Evolutionary conservation across 2,113 vertebrate genomes (phyloP).

Genomic region (Apus apus): DNA sequence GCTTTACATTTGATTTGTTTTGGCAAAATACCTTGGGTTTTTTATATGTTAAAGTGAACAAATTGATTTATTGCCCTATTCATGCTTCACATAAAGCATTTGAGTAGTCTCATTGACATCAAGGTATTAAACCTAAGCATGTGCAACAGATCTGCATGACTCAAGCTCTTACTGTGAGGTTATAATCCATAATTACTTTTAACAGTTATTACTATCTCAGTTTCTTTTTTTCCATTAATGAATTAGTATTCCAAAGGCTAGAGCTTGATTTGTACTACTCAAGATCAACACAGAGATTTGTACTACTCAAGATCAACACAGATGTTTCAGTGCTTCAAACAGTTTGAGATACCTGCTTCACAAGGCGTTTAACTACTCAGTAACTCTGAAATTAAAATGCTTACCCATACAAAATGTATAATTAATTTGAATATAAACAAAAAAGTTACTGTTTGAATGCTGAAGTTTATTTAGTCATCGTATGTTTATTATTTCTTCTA

Average conservation of each 20-base stretch:
- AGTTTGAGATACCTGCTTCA: background rate
- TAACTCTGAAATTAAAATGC: slow-evolving; percentile 10
- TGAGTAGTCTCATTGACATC: slow-evolving; percentile 1
- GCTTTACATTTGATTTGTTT: background rate
- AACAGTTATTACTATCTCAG: background rate
- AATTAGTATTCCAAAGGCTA: background rate
- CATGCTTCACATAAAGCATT: background rate
- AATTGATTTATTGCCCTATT: slow-evolving; percentile 4
- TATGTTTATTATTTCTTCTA: background rate
- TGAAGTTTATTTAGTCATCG: background rate
- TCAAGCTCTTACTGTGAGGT: background rate
- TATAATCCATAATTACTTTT: slow-evolving; percentile 24
- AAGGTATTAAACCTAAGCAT: background rate
- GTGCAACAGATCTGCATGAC: background rate
- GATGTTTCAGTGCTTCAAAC: background rate
- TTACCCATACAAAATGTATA: background rate
- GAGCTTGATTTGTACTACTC: background rate
- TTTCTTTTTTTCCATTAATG: slow-evolving; percentile 2
- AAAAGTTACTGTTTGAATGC: background rate
- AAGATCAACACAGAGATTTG: background rate
- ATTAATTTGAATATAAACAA: background rate
- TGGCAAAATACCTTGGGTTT: background rate
- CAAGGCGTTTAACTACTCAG: background rate
- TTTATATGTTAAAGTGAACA: background rate
- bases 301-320: background rate